Evolutionary conservation across 2,888 invertebrate genomes (phyloP), one percentile per base, ranked within the genome.

Genomic region (Ceratothoa steindachneri): DNA sequence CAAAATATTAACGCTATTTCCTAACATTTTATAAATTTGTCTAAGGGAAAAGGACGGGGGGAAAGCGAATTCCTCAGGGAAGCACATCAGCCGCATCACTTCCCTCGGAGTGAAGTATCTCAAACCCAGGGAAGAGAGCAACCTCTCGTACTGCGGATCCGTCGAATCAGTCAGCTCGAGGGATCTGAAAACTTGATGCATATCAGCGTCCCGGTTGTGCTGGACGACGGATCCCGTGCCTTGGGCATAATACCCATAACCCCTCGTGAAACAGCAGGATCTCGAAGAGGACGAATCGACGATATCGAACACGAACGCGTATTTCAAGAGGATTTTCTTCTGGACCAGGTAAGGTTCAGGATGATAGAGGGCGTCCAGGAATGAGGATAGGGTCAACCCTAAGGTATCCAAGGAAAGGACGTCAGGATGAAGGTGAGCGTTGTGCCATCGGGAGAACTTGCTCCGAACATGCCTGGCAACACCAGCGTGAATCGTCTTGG

Each of bases 241-340:
- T 85, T 95, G 93, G 29, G 90, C 86, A 84, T 92, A 96, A 83
- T 91, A 91, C 9, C 91, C 90, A 84, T 98, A 98, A 29, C 93
- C 91, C 86, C 96, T 97, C 4, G 97, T 98, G 82, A 98, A 97
- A 84, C 98, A 98, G 85, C 93, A 95, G 0, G 93, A 91, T 80
- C 90, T 89, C 68, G 82, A 86, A 0, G 91, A 90, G 15, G 87
- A 84, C 15, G 86, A 84, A 72, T 88, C 88, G 69, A 93, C 91
- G 80, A 97, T 90, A 83, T 97, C 97, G 82, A 97, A 86, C 29
- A 93, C 85, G 79, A 89, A 87, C 19, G 88, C 88, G 82, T 90
- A 86, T 83, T 90, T 93, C 19, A 81, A 81, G n/a, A 95, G 85
- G 55, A 90, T 85, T 77, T 83, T 83, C 53, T 84, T 60, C 9